Percentiles rank a stretch among this genome's conserved stretches.
These are phyloP conservation scores for Odocoileus virginianus DNA, from an alignment of 2,113 vertebrate species.

Conservation along the genomic window DNA sequence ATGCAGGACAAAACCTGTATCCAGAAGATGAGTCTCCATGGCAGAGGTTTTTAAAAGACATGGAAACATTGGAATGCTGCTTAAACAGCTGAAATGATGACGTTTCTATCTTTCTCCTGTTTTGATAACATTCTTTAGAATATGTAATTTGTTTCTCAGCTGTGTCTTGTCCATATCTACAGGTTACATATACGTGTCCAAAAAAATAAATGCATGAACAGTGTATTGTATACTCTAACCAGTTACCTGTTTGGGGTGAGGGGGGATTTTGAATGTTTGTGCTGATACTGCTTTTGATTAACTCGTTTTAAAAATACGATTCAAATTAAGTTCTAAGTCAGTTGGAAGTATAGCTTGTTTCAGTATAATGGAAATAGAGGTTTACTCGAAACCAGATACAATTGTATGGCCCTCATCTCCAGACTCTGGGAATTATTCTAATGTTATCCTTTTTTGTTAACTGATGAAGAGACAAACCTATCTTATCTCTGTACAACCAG, in stretches of 20 bases:
- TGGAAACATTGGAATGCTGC: neutral
- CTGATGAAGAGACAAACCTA: constrained; percentile 13
- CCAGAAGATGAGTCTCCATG: neutral
- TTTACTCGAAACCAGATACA: neutral
- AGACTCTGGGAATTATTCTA: neutral
- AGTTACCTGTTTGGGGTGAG: neutral
- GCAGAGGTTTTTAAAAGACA: neutral
- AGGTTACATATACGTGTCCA: neutral
- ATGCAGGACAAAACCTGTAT: neutral
- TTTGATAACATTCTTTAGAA: neutral
- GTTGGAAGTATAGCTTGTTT: neutral
- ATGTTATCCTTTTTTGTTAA: neutral
- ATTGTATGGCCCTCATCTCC: neutral
- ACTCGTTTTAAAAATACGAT: neutral
- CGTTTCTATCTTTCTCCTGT: neutral
- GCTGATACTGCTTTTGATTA: constrained; percentile 14
- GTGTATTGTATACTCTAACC: neutral
- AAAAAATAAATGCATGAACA: neutral
- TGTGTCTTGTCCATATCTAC: neutral
- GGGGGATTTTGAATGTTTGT: neutral
- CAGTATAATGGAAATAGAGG: neutral
- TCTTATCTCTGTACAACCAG: constrained; percentile 36
- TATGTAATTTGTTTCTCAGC: constrained; percentile 44
- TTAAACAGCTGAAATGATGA: neutral
- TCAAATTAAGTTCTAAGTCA: neutral